Evolutionary conservation across 2,113 vertebrate species (phyloP).

Genomic region (Helogale parvula): DNA sequence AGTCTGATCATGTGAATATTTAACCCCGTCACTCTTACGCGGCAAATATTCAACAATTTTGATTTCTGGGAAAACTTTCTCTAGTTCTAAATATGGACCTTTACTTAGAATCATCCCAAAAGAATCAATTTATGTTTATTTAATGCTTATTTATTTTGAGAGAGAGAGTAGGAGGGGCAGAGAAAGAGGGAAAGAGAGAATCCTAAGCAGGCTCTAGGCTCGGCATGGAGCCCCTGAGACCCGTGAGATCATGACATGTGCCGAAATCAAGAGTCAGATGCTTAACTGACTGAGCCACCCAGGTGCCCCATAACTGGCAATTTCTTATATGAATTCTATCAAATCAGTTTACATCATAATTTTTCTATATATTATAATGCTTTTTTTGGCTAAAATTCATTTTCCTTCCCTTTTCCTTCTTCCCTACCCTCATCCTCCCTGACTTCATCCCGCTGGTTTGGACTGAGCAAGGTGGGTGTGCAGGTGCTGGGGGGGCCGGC

Average conservation of each 20-base stretch:
- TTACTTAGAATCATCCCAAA: neutral
- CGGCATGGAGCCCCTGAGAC: no score
- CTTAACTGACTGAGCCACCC: no score
- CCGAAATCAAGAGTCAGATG: no score
- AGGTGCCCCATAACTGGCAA: neutral
- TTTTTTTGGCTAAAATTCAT: neutral
- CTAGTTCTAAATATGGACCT: neutral
- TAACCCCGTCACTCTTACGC: neutral
- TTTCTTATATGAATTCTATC: neutral
- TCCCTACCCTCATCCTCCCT: no score
- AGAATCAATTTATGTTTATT: neutral
- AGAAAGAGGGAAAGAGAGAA: no score
- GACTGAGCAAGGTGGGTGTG: neutral
- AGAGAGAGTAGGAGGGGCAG: no score
- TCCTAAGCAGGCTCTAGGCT: no score
- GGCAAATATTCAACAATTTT: neutral
- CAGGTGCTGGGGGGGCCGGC: neutral
- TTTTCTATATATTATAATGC: neutral
- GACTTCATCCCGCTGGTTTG: neutral
- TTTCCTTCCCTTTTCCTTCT: neutral
- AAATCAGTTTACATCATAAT: neutral
- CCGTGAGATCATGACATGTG: no score
- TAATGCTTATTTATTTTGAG: neutral
- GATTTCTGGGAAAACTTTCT: neutral
- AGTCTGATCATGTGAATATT: neutral